Base-by-base conservation (phyloP, 2,113 vertebrate genomes). In the Xiphias gladius region DNA sequence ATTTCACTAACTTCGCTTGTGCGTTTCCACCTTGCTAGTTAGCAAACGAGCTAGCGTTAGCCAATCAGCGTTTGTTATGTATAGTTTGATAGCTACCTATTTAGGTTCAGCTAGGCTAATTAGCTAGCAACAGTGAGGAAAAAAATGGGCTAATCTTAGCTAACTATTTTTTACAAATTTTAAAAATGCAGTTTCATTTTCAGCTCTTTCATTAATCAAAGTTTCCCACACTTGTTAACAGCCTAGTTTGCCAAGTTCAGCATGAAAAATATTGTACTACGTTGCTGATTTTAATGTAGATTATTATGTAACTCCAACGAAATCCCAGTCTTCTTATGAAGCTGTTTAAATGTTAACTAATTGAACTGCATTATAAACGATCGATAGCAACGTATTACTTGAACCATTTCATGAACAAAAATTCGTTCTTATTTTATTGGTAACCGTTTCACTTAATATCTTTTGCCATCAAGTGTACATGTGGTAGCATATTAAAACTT, bases 21-120 rank as follows among this genome's bases (percentile, higher is more conserved):
- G 24, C 13, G 3, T 63, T 50, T 37, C 3, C 8, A 19, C 66
- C 14, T 48, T 26, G 78, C 58, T 80, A 63, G 73, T 71, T 86
- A 87, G 83, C 75, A 20, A 20, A 28, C 9, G 7, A 28, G 88
- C 82, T 90, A 86, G 76, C 68, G 26, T 59, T 72, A 65, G 83
- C 80, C 58, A 61, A 48, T 52, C 65, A 79, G 68, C 84, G 72
- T 73, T 65, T 88, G 73, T 89, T 86, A 59, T 88, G 73, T 83
- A 32, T 57, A 90, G 82, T 84, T 87, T 85, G 58, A 68, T 87
- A 61, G 90, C 90, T 80, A 43, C 75, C 68, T 86, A 89, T 90
- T 86, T 88, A 80, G 91, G 87, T 83, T 86, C 89, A 86, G 92
- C 91, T 91, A 89, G 84, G 90, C 83, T 93, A 91, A 91, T 84